Conservation (phyloP, 2,888 invertebrate species). For the Cephus spinipes region DNA sequence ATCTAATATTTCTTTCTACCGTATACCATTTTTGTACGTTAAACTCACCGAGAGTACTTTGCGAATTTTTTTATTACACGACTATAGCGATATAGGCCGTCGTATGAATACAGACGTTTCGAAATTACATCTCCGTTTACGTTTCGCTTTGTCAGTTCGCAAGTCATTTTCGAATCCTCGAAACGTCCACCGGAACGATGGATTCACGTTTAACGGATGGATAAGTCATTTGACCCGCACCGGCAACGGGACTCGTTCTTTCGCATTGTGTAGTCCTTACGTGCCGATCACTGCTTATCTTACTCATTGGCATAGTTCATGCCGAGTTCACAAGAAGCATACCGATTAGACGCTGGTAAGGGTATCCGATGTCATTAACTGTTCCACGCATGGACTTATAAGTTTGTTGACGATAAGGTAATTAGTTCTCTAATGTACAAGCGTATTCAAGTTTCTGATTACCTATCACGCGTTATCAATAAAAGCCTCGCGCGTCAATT, state of each 20-base stretch:
- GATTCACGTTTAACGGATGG: not conserved
- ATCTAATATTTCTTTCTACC: not conserved
- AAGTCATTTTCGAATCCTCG: not conserved
- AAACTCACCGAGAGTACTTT: not conserved
- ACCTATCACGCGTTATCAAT: not conserved
- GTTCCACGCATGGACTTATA: not conserved
- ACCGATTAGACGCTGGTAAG: not conserved
- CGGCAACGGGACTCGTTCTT: not conserved
- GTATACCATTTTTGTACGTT: not conserved
- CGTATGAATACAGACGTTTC: not conserved
- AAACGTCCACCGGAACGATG: not conserved
- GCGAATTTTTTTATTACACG: not conserved
- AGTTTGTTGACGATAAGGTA: not conserved
- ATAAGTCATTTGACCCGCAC: not conserved
- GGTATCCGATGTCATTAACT: not conserved
- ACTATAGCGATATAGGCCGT: not conserved
- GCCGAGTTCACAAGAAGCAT: not conserved
- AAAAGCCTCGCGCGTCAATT: not conserved
- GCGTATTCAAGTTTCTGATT: not conserved
- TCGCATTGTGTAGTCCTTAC: not conserved
- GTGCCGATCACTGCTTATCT: not conserved
- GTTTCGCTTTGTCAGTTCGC: not conserved
- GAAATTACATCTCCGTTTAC: not conserved
- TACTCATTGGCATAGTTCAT: not conserved
- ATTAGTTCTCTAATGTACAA: not conserved